phyloP scores from a whole-genome alignment of 2,888 invertebrate species.

The Corbicula japonica region DNA sequence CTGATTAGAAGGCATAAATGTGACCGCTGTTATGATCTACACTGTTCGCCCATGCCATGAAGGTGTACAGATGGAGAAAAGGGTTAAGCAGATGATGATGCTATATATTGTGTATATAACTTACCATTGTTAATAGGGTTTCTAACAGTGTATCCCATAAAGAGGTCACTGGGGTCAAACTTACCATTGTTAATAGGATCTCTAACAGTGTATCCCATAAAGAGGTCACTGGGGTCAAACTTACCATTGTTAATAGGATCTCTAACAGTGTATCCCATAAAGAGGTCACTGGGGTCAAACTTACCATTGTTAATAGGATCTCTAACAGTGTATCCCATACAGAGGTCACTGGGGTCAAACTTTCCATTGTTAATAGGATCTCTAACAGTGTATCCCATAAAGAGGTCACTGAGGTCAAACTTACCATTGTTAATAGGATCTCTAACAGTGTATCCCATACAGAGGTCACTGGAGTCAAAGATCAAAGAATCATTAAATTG shows the following conservation, averaged over 20 bases:
- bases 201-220: slow-evolving; percentile 96
- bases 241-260: slow-evolving; percentile 96
- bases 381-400: slow-evolving; percentile 96
- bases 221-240: slow-evolving; percentile 89
- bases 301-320: slow-evolving; percentile 96
- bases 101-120: no score
- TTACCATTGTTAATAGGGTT: no score
- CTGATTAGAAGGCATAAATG: no score
- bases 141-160: no score
- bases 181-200: slow-evolving; percentile 96
- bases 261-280: slow-evolving; percentile 96
- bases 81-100: no score
- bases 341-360: slow-evolving; percentile 89
- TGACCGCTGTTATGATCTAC: no score
- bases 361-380: slow-evolving; percentile 97
- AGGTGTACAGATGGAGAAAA: no score
- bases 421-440: slow-evolving; percentile 96
- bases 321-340: slow-evolving; percentile 96
- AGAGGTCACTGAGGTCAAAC: slow-evolving; percentile 88
- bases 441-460: slow-evolving; percentile 96
- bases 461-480: slow-evolving; percentile 89
- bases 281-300: slow-evolving; percentile 88
- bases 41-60: no score
- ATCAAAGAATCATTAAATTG: slow-evolving; percentile 88
- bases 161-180: no score